phyloP scores from a whole-genome alignment of 2,113 vertebrate genomes.

The Limnothrissa miodon region DNA sequence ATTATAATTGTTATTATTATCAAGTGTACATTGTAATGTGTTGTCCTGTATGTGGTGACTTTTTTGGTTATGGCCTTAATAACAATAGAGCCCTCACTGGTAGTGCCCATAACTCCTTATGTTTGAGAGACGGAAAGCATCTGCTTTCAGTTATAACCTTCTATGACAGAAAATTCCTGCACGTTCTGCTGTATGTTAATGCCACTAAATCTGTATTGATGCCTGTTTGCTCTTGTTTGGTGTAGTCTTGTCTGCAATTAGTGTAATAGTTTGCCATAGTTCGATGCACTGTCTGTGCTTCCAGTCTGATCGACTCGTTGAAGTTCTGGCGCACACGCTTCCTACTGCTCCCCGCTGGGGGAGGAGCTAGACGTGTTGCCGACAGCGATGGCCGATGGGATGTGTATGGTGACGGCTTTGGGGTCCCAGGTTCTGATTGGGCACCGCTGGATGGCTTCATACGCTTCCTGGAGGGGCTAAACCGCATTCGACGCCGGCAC shows the following conservation, averaged over 20 bases:
- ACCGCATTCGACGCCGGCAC: conserved; percentile 91
- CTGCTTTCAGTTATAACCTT: too few species aligned
- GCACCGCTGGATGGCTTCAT: conserved; percentile 90
- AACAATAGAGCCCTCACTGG: too few species aligned
- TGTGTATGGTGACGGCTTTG: conserved; percentile 84
- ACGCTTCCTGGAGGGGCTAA: conserved; percentile 95
- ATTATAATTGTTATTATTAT: too few species aligned
- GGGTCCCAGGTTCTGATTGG: conserved; percentile 81
- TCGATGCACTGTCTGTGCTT: not conserved
- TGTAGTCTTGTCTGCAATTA: not conserved
- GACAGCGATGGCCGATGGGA: conserved; percentile 91
- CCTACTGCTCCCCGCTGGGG: conserved; percentile 86
- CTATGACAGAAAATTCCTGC: not conserved
- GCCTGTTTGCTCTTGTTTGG: not conserved
- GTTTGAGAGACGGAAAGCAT: too few species aligned
- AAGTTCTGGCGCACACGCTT: conserved; percentile 98
- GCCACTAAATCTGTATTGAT: not conserved
- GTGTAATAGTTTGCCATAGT: not conserved
- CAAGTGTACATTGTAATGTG: too few species aligned
- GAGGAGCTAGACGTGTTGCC: conserved; percentile 83
- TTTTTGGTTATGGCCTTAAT: too few species aligned
- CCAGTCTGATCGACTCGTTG: conserved; percentile 91
- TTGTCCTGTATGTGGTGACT: too few species aligned
- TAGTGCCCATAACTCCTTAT: too few species aligned
- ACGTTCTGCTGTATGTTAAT: not conserved